Percentiles rank a stretch among this genome's conserved stretches.
Conservation (phyloP, 2,113 vertebrate genomes). For the Tapirus terrestris region DNA sequence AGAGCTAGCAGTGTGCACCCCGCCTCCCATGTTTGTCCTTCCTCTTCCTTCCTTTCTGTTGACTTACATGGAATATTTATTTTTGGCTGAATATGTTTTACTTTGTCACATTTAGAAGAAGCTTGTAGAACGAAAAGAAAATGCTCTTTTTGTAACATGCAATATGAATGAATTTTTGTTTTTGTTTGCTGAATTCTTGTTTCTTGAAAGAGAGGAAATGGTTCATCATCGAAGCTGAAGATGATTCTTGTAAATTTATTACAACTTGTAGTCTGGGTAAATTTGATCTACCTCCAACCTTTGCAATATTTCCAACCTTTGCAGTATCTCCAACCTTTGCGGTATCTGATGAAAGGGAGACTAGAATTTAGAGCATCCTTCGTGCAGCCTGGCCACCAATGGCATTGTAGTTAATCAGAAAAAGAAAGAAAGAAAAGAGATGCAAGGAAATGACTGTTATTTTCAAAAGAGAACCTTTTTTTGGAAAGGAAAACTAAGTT, state of each 20-base stretch:
- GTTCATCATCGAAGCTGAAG: conserved; percentile 6
- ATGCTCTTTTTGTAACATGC: neutral
- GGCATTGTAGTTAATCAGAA: neutral
- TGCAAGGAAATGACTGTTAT: neutral
- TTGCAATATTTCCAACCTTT: neutral
- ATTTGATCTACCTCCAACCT: neutral
- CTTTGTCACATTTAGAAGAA: neutral
- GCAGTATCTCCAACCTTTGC: neutral
- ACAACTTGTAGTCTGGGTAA: neutral
- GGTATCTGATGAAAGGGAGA: neutral
- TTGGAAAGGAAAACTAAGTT: neutral
- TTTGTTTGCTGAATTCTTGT: conserved; percentile 13
- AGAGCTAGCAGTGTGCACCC: accelerated
- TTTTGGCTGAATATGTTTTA: neutral
- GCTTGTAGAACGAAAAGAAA: neutral
- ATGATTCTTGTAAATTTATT: neutral
- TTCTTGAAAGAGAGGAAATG: conserved; percentile 17
- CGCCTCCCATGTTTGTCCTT: neutral
- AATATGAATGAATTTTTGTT: neutral
- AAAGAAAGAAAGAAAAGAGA: neutral
- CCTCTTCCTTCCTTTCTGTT: neutral
- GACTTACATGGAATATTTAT: neutral
- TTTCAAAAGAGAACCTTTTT: neutral
- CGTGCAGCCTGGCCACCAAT: neutral
- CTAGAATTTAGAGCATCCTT: neutral